A percentile compares a stretch with the other conserved stretches of the same genome.
Conservation (phyloP, 2,888 invertebrate genomes). For the Acleris holmiana region DNA sequence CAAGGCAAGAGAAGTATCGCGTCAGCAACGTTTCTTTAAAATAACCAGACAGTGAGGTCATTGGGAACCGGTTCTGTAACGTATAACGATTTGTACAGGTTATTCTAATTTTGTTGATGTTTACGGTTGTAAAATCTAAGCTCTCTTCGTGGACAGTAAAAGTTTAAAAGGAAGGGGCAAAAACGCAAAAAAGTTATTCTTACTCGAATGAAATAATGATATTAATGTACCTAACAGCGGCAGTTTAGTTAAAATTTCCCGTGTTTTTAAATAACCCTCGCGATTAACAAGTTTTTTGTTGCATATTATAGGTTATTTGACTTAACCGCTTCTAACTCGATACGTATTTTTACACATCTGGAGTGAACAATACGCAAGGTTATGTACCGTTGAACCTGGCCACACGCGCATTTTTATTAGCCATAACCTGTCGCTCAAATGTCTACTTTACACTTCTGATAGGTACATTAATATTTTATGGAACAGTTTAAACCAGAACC, state of each 20-base stretch:
- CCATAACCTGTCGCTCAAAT: constrained; percentile 48
- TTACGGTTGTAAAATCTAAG: constrained; percentile 22
- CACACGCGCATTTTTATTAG: constrained; percentile 44
- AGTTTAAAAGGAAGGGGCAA: no score
- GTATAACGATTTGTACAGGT: constrained; percentile 47
- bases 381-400: constrained; percentile 19
- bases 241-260: no score
- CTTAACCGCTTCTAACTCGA: no score
- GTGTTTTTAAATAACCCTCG: no score
- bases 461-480: constrained; percentile 49
- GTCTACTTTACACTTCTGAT: constrained; percentile 42
- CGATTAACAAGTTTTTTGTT: no score
- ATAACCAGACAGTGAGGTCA: constrained; percentile 73
- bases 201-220: no score
- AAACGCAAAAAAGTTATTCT: no score
- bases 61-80: constrained; percentile 63
- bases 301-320: no score
- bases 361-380: not conserved
- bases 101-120: constrained; percentile 46
- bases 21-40: constrained; percentile 40
- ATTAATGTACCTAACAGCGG: no score
- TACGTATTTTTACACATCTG: no score
- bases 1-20: constrained; percentile 24
- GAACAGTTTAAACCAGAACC: constrained; percentile 51
- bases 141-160: not conserved